Evolutionary conservation across 2,113 vertebrate genomes (phyloP).

Genomic region (Elaphurus davidianus): DNA sequence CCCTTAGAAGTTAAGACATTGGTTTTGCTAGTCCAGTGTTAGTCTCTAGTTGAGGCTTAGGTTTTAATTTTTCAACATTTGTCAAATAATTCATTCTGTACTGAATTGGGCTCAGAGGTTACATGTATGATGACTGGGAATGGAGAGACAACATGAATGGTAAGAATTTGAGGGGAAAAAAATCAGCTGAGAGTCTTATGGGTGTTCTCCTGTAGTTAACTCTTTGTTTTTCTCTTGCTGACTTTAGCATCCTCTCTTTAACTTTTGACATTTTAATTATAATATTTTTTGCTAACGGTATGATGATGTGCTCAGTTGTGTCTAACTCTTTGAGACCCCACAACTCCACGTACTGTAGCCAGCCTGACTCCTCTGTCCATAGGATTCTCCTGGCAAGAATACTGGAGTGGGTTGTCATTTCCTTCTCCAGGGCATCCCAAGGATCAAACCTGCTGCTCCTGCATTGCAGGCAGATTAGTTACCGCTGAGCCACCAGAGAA

Average conservation of each 20-base stretch:
- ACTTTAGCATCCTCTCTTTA: not conserved
- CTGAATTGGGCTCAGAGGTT: not conserved
- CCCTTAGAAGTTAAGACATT: slow-evolving; percentile 39
- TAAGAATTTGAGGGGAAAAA: not conserved
- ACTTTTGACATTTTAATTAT: not conserved
- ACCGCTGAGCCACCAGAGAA: not conserved
- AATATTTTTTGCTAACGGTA: not conserved
- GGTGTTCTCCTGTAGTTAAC: not conserved
- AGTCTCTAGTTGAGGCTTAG: not conserved
- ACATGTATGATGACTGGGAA: not conserved
- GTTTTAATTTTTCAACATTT: slow-evolving; percentile 15
- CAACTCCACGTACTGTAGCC: not conserved
- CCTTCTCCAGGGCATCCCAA: not conserved
- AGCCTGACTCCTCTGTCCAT: not conserved
- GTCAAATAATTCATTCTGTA: slow-evolving; percentile 48
- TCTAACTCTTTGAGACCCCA: not conserved
- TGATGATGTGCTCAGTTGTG: not conserved
- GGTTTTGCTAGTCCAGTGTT: slow-evolving; percentile 58
- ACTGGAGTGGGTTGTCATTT: not conserved
- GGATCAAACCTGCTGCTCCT: not conserved
- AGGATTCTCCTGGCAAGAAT: not conserved
- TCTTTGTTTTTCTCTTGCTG: not conserved
- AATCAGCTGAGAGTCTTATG: not conserved
- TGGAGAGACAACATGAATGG: rapidly evolving
- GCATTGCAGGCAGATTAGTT: not conserved